phyloP scores from a whole-genome alignment of 2,888 invertebrate species.

The Pristionchus mayeri region DNA sequence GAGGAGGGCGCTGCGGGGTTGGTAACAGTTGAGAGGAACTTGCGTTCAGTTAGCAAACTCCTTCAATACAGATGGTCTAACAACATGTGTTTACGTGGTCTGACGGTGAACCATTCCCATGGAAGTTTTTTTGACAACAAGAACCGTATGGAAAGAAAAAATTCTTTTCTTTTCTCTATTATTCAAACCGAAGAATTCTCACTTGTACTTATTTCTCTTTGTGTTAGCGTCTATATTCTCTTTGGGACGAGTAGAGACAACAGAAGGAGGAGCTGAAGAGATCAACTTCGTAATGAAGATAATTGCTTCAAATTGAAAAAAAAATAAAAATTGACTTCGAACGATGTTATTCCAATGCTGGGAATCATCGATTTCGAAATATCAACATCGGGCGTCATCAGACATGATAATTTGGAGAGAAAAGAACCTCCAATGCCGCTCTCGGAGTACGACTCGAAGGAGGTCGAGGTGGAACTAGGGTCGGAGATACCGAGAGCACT shows the following conservation, averaged over 20 bases:
- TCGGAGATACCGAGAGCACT: constrained; percentile 61
- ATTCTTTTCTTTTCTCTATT: too few species aligned
- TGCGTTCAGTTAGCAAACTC: constrained; percentile 61
- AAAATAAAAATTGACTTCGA: too few species aligned
- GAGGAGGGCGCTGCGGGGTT: constrained; percentile 61
- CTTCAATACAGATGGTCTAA: too few species aligned
- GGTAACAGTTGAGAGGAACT: constrained; percentile 61
- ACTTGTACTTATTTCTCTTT: constrained; percentile 61
- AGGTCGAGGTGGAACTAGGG: constrained; percentile 63
- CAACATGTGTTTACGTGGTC: too few species aligned
- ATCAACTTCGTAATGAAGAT: too few species aligned
- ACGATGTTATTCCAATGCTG: too few species aligned
- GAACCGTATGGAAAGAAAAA: not conserved
- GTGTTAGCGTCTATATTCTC: constrained; percentile 53
- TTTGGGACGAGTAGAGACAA: not conserved
- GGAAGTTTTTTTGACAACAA: too few species aligned
- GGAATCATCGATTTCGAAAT: too few species aligned
- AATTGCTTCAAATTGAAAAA: too few species aligned
- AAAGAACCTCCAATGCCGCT: constrained; percentile 37
- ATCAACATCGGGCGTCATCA: too few species aligned
- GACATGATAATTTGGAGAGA: too few species aligned
- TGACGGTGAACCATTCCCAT: too few species aligned
- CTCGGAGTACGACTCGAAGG: constrained; percentile 64
- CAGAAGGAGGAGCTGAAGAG: not conserved
- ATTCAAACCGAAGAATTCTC: constrained; percentile 41